Evolutionary conservation across 2,797 vertebrate species (phyloP).

Genomic region (Tokudaia tokunoshimensis): DNA sequence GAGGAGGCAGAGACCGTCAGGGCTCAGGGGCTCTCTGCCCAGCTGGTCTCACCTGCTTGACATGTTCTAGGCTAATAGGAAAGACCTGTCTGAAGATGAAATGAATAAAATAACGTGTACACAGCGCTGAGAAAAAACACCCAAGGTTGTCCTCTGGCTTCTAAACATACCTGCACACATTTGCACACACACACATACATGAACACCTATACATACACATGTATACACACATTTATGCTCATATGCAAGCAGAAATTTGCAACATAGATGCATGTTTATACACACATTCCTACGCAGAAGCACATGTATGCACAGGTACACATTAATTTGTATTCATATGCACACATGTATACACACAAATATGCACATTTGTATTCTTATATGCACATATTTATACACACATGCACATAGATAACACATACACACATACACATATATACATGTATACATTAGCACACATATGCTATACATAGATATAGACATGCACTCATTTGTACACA

Average conservation of each 20-base stretch:
- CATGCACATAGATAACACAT: background rate
- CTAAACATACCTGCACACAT: background rate
- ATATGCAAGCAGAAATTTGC: background rate
- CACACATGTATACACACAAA: background rate
- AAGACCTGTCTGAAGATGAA: background rate
- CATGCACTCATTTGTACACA: background rate
- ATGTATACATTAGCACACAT: background rate
- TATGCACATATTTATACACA: background rate
- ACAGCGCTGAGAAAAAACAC: too few species aligned
- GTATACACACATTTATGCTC: background rate
- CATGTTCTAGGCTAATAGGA: background rate
- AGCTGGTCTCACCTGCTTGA: background rate
- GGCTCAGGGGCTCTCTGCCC: background rate
- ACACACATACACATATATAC: background rate
- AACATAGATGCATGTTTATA: background rate
- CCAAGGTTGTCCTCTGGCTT: background rate
- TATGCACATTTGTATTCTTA: background rate
- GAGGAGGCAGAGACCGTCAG: too few species aligned
- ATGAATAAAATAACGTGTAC: background rate
- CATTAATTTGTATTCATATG: background rate
- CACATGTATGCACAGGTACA: background rate
- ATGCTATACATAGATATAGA: background rate
- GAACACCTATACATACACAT: background rate
- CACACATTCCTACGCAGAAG: rapidly evolving
- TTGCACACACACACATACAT: background rate